These are phyloP conservation scores for Erythrocebus patas DNA, from an alignment of 2,113 vertebrate genomes.

Conservation along the genomic window DNA sequence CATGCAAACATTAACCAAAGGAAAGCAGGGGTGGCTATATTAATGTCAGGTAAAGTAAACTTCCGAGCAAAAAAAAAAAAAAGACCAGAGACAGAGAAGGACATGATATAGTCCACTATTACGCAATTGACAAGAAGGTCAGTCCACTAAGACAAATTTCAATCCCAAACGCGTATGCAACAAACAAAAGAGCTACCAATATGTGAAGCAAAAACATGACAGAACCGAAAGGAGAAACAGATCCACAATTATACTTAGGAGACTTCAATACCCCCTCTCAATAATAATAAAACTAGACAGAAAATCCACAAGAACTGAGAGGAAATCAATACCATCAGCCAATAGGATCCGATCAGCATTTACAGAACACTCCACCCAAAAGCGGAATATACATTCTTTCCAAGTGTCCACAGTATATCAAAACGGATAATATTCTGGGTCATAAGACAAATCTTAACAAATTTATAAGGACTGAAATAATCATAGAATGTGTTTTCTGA, in stretches of 20 bases:
- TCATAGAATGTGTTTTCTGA: background rate
- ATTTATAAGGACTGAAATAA: background rate
- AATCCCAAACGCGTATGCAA: background rate
- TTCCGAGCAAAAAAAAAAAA: background rate
- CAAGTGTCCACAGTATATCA: fast-evolving
- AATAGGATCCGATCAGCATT: no score
- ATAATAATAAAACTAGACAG: fast-evolving
- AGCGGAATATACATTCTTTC: background rate
- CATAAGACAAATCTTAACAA: background rate
- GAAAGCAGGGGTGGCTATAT: no score
- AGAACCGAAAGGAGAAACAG: background rate
- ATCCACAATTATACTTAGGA: background rate
- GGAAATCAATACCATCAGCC: background rate
- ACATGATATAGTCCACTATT: background rate
- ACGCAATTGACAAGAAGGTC: background rate
- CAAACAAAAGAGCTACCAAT: background rate
- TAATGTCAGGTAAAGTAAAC: background rate
- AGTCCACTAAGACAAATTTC: background rate
- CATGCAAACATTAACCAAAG: background rate
- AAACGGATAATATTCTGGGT: background rate
- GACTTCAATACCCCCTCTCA: background rate
- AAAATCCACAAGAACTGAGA: background rate
- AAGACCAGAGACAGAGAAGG: background rate
- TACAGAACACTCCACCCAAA: background rate
- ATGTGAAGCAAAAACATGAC: background rate